Conservation (phyloP, 2,113 vertebrate genomes). For the Hypomesus transpacificus region DNA sequence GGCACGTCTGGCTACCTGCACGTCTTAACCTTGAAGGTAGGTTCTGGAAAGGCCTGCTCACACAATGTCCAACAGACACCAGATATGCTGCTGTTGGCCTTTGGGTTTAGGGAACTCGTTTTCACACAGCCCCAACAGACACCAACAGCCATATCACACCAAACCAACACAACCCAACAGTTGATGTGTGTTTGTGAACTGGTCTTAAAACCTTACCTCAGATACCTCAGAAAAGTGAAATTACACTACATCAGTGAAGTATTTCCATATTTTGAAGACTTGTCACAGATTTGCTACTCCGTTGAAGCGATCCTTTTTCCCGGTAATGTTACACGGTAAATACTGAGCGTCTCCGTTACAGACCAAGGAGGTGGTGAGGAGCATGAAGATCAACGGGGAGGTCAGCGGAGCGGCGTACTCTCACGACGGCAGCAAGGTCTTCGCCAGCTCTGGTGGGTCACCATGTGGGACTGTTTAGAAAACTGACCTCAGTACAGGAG, state of each 20-base stretch:
- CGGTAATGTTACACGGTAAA: not conserved
- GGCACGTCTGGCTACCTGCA: constrained; percentile 87
- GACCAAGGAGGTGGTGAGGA: constrained; percentile 87
- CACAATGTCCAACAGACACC: not conserved
- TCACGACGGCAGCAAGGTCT: constrained; percentile 82
- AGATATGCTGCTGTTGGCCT: not conserved
- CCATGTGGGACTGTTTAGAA: too few species aligned
- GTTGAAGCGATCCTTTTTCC: too few species aligned
- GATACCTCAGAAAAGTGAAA: too few species aligned
- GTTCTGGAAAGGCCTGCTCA: not conserved
- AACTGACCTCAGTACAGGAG: not conserved
- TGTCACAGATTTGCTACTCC: too few species aligned
- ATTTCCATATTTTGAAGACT: too few species aligned
- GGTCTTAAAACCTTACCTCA: too few species aligned
- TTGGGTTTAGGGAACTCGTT: not conserved
- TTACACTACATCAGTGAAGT: too few species aligned
- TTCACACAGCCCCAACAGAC: too few species aligned
- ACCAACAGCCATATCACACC: too few species aligned
- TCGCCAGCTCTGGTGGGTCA: constrained; percentile 74
- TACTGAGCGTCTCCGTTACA: constrained; percentile 47
- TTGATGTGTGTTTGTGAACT: too few species aligned
- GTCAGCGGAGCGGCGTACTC: constrained; percentile 76
- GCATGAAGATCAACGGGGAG: constrained; percentile 87
- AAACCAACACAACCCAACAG: too few species aligned
- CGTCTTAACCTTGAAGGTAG: constrained; percentile 87